phyloP scores from a whole-genome alignment of 2,797 vertebrate genomes.

The Rhabdophis nuchalis region DNA sequence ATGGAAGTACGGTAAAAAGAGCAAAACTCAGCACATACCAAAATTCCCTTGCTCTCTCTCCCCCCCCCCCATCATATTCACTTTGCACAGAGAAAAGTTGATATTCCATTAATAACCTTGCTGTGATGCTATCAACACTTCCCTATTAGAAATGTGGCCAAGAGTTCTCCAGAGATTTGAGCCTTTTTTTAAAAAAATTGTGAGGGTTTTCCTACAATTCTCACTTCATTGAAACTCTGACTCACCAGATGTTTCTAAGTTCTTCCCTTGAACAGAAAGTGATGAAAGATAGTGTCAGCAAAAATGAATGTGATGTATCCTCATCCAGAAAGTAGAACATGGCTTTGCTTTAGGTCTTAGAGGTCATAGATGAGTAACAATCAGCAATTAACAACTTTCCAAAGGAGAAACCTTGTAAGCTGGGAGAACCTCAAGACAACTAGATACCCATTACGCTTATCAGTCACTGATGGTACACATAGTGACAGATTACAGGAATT shows the following conservation, averaged over 20 bases:
- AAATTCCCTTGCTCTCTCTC: not conserved
- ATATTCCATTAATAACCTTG: slow-evolving; percentile 31
- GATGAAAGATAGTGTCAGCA: slow-evolving; percentile 32
- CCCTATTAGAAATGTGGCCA: slow-evolving; percentile 54
- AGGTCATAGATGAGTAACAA: not conserved
- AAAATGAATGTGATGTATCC: slow-evolving; percentile 13
- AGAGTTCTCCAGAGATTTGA: slow-evolving; percentile 38
- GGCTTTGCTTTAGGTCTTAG: slow-evolving; percentile 29
- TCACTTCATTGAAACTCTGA: slow-evolving; percentile 39
- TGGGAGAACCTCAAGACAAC: not conserved
- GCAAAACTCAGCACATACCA: not conserved
- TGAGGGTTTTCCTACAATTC: slow-evolving; percentile 40
- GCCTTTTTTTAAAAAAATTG: slow-evolving; percentile 38
- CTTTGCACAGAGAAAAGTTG: not conserved
- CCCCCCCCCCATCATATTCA: not conserved
- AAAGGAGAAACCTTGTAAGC: not conserved
- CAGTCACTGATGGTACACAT: not conserved
- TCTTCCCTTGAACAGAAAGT: slow-evolving; percentile 12
- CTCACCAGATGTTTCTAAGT: slow-evolving; percentile 27
- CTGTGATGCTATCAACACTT: slow-evolving; percentile 61
- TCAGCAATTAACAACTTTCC: not conserved
- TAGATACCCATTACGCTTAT: not conserved
- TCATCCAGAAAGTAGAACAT: slow-evolving; percentile 38
- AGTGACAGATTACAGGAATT: not conserved
- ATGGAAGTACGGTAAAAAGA: not conserved